Base-by-base conservation (phyloP, 2,113 vertebrate genomes). In the Tretioscincus oriximinensis region DNA sequence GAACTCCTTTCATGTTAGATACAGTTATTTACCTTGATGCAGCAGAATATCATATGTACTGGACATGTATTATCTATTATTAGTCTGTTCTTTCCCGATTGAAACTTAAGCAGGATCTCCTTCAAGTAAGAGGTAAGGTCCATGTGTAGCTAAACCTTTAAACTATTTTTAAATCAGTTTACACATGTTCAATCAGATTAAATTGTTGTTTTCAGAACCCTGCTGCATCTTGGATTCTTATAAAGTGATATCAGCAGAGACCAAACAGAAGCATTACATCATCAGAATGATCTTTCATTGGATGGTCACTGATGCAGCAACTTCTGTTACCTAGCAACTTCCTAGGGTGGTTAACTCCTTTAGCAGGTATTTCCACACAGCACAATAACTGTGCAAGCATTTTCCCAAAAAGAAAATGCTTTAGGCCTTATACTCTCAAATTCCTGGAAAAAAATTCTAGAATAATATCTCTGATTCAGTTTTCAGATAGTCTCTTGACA, bases 271-370 rank as follows among this genome's bases (percentile, higher is more conserved):
- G 77, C 49, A 70, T 73, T 61, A 20, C 31, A 28, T 69, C 28
- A 84, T 70, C n/a, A 86, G 79, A 77, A 64, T 45, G 65, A 84
- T 81, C 24, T 20, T 24, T 41, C 73, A 80, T 76, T 86, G 28
- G 66, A 72, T 81, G 47, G 29, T 20, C 68, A 78, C 18, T 49
- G 24, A 82, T 83, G 65, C 67, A 69, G 77, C 22, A 72, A 76
- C 66, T 51, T 69, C 45, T 51, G 77, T 78, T 79, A 29, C 45
- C 35, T 82, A 84, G 41, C 24, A 78, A 24, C 49, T 71, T 31
- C 73, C 70, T 20, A 73, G 7, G 81, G 71, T 24, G 51, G 70
- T 68, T 81, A 26, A 83, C 79, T 78, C 10, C 11, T 45, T 80
- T 82, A 77, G 49, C 67, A 86, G 76, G 49, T 82, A 64, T 2